Conservation (phyloP, 2,113 vertebrate genomes). For the Notothenia rossii region DNA sequence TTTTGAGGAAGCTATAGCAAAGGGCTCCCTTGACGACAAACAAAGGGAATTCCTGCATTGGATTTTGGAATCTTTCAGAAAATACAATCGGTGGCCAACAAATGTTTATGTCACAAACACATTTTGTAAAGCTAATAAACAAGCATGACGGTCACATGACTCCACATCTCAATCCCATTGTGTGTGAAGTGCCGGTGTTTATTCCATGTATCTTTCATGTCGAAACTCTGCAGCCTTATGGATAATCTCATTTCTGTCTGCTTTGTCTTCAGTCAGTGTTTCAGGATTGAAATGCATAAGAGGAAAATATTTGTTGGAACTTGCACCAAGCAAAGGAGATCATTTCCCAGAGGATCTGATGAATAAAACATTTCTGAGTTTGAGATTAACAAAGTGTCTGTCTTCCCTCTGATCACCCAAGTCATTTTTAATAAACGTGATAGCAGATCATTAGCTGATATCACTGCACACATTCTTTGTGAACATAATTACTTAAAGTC, state of each 20-base stretch:
- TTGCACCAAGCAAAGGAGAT: neutral
- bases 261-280: too few relatives aligned
- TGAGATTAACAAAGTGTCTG: neutral
- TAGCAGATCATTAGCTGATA: conserved; percentile 4
- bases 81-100: too few relatives aligned
- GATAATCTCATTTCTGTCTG: too few relatives aligned
- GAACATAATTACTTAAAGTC: conserved; percentile 19
- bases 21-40: too few relatives aligned
- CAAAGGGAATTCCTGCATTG: too few relatives aligned
- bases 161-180: neutral
- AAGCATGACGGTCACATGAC: too few relatives aligned
- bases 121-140: too few relatives aligned
- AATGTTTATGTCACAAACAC: too few relatives aligned
- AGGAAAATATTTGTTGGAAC: neutral
- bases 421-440: conserved; percentile 11
- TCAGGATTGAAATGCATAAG: neutral
- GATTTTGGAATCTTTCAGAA: too few relatives aligned
- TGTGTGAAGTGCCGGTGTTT: neutral
- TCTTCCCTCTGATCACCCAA: conserved; percentile 7
- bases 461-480: conserved; percentile 10
- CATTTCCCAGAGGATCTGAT: neutral
- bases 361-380: neutral
- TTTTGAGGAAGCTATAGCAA: too few relatives aligned
- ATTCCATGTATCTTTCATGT: neutral
- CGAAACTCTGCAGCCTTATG: neutral